These are phyloP conservation scores for Hecatera dysodea DNA, from an alignment of 2,888 invertebrate genomes.

Conservation along the genomic window DNA sequence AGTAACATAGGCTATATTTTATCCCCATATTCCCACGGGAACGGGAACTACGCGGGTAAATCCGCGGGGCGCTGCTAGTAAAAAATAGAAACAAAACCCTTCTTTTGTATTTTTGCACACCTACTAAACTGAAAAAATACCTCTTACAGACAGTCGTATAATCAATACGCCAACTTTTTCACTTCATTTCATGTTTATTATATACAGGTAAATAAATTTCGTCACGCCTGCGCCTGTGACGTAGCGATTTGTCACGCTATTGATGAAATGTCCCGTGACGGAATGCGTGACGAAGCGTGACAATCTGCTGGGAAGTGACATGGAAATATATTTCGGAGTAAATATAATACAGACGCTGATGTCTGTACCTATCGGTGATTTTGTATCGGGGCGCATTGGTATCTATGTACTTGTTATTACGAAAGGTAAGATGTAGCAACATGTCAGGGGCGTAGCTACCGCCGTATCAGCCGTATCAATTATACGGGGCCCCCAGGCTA, in stretches of 20 bases:
- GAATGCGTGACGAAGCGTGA: conserved; percentile 40
- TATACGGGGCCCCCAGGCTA: too few species aligned
- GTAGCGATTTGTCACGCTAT: conserved; percentile 37
- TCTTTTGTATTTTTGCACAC: too few species aligned
- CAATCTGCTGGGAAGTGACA: conserved; percentile 36
- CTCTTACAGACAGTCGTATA: not conserved
- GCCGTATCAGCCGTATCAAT: too few species aligned
- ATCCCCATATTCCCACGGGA: too few species aligned
- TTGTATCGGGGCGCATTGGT: conserved; percentile 6
- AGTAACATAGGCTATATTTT: too few species aligned
- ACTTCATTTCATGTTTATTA: conserved; percentile 1
- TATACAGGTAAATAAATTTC: conserved; percentile 11
- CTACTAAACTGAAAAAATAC: too few species aligned
- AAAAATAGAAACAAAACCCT: too few species aligned
- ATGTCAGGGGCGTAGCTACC: too few species aligned
- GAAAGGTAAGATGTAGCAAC: too few species aligned
- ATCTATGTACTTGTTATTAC: too few species aligned
- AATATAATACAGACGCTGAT: not conserved
- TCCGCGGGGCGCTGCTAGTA: too few species aligned
- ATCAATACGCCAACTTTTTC: not conserved
- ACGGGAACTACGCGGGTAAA: too few species aligned
- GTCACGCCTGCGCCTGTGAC: conserved; percentile 26
- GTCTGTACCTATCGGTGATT: conserved; percentile 5
- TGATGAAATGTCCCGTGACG: conserved; percentile 42
- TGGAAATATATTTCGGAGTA: conserved; percentile 36